Evolutionary conservation across 2,797 vertebrate species (phyloP).

Genomic region (Chelonia mydas): DNA sequence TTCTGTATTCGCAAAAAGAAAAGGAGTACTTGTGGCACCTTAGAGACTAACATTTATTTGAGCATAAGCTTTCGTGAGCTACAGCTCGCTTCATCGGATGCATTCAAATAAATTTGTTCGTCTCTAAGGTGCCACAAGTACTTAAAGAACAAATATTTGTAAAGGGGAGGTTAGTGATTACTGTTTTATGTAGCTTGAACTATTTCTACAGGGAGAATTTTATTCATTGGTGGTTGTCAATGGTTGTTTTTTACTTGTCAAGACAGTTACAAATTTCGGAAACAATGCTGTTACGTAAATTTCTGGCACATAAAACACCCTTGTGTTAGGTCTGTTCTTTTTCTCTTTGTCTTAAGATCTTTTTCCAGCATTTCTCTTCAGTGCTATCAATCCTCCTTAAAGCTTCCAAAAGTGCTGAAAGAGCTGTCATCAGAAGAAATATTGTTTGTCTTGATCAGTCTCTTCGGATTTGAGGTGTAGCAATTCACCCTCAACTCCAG

Average conservation of each 20-base stretch:
- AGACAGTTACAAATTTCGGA: background rate
- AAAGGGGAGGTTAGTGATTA: background rate
- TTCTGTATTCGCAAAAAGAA: too few relatives aligned
- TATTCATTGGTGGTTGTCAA: background rate
- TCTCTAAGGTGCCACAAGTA: too few relatives aligned
- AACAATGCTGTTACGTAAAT: background rate
- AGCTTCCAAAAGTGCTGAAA: background rate
- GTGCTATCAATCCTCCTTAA: background rate
- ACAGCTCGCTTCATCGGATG: too few relatives aligned
- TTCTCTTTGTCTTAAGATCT: background rate
- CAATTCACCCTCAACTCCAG: background rate
- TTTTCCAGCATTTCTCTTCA: slow-evolving; percentile 18
- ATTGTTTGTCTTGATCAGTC: background rate
- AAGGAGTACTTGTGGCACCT: too few relatives aligned
- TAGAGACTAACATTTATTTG: too few relatives aligned
- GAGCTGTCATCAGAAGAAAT: rapidly evolving
- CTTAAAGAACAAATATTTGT: background rate
- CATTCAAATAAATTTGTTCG: too few relatives aligned
- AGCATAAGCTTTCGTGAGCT: too few relatives aligned
- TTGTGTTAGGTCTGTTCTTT: slow-evolving; percentile 15
- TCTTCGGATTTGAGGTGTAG: background rate
- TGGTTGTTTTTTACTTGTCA: background rate
- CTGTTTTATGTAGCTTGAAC: background rate
- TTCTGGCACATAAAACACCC: background rate
- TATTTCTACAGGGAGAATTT: background rate